Evolutionary conservation across 2,113 vertebrate species (phyloP), one percentile per base, ranked within the genome.

Genomic region (Peromyscus maniculatus): DNA sequence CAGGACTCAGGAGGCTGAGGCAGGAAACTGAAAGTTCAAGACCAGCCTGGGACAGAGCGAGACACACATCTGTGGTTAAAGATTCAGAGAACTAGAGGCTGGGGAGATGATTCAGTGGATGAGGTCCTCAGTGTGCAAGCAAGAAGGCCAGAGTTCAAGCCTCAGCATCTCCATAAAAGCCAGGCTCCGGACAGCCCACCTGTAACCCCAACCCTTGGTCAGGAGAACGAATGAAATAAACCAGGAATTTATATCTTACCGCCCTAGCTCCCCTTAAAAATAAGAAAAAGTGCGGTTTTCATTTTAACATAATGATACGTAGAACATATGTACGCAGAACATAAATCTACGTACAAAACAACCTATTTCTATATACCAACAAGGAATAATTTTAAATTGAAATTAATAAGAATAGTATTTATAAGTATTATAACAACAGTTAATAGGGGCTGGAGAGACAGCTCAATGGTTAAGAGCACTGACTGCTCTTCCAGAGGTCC

Each of bases 331-430:
- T 46, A 46, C 80, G 9, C 28, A 66, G 12, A 79, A 72, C 15
- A 49, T 33, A 80, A 39, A 10, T 57, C 4, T 74, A 57, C n/a
- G 64, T n/a, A 67, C 21, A 66, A 93, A 90, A 87, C 46, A 94
- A 26, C 77, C 19, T 88, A 64, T 59, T 62, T 83, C 49, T 89
- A 67, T 80, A 75, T 36, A 91, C 2, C 39, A 79, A 59, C 21
- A 89, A 86, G 57, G 13, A 87, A 74, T 52, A 67, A 43, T 36
- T 74, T 90, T n/a, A 89, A 77, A 71, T 49, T 26, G 77, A 72
- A 91, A 69, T 71, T 52, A 64, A 87, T 64, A 66, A 95, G 89
- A 86, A 46, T 89, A 36, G 9, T 33, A 64, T 13, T 71, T 96
- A 66, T 11, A 90, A 94, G 75, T 5, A 92, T 19, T 4, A 86